These are phyloP conservation scores for Aplodontia rufa DNA, from an alignment of 2,113 vertebrate genomes.

Conservation along the genomic window DNA sequence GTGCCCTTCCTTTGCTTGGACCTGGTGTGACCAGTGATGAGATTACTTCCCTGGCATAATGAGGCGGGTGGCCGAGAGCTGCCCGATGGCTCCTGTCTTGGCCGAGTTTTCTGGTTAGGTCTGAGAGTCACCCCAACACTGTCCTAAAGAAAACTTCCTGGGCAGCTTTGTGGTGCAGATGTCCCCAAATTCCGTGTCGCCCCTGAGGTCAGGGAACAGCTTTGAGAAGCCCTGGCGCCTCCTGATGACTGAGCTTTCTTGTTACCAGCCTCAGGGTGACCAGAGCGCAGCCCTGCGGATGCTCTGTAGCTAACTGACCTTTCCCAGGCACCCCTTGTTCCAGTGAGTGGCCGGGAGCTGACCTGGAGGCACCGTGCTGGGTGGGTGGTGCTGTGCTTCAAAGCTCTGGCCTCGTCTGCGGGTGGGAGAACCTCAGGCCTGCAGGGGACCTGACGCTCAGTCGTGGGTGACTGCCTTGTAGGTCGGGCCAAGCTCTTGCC, in stretches of 20 bases:
- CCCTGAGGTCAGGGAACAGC: background rate
- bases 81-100: too few species aligned
- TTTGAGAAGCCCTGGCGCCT: background rate
- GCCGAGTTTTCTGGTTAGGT: background rate
- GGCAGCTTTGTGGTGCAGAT: too few species aligned
- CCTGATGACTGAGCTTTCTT: too few species aligned
- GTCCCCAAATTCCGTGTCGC: rapidly evolving
- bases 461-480: rapidly evolving
- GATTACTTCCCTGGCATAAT: background rate
- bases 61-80: background rate
- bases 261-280: too few species aligned
- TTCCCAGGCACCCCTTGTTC: background rate
- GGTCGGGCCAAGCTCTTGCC: rapidly evolving
- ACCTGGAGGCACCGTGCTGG: background rate
- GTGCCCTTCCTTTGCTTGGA: background rate
- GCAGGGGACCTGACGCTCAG: rapidly evolving
- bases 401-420: background rate
- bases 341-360: background rate
- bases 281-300: too few species aligned
- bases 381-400: rapidly evolving
- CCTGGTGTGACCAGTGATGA: background rate
- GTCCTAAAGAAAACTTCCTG: rapidly evolving
- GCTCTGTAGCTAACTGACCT: background rate
- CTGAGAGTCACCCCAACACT: too few species aligned
- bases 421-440: rapidly evolving